Evolutionary conservation across 1,140 invertebrate species (phyloP), one percentile per base, ranked within the genome.

Genomic region (Cepaea nemoralis): DNA sequence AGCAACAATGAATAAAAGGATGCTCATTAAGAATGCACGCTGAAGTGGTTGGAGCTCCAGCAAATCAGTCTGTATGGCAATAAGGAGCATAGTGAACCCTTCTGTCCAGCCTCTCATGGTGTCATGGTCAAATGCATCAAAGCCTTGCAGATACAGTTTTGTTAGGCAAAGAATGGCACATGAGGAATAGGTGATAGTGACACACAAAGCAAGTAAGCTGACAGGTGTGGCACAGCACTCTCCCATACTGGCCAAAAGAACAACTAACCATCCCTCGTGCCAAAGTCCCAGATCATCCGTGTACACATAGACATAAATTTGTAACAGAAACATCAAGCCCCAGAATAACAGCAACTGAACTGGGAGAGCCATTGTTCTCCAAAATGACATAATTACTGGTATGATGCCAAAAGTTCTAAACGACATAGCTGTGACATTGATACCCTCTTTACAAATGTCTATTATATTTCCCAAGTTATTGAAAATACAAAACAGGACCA

Each of bases 61-160:
- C 0, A 94, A 85, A 27, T 93, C 93, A 0, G 93, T 93, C 88
- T 94, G 93, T 24, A 93, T 80, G n/a, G 93, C 92, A 19, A 94
- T 90, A 0, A 94, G 85, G 33, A 93, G 86, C 89, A 94, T 92
- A 0, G 93, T 93, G 31, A 93, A 88, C n/a, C 93, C 93, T 87
- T 94, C 93, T 12, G 93, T 93, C 90, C 93, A 92, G 3, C 93
- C 93, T 63, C 91, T 88, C 77, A 93, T 89, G 22, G 89, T 85
- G 79, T 92, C 91, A 83, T 91, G 88, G 35, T 91, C 91, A 73
- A 88, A 85, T 48, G 88, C 90, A 74, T 89, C 84, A 42, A 89
- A 89, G 1, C 92, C 92, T 83, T 92, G 91, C 22, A 93, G 86
- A 78, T 91, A 92, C 3, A 92, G 84, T 83, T 92, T 92, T 0